Evolutionary conservation across 2,797 vertebrate species (phyloP).

Genomic region (Gobionotothen gibberifrons): DNA sequence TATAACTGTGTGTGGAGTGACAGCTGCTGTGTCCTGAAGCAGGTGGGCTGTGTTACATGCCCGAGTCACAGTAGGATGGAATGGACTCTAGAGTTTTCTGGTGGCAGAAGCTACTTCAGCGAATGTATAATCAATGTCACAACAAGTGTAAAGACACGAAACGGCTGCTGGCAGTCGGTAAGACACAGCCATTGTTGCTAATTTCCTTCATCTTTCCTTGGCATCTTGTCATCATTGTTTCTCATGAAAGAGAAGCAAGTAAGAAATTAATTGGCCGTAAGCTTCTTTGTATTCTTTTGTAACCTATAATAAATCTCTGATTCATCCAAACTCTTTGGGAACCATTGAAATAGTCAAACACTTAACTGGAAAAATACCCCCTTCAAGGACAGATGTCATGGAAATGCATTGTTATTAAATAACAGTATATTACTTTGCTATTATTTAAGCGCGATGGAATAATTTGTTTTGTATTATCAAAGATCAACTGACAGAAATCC

Average conservation of each 20-base stretch:
- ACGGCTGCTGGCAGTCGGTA: constrained; percentile 4
- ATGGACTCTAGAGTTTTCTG: constrained; percentile 10
- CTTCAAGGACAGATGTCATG: not conserved
- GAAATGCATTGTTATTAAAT: not conserved
- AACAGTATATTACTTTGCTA: not conserved
- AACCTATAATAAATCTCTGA: not conserved
- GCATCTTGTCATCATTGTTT: not conserved
- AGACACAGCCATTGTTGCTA: not conserved
- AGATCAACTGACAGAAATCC: too few species aligned
- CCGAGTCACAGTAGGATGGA: constrained; percentile 26
- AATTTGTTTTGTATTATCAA: too few species aligned
- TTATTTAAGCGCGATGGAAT: too few species aligned
- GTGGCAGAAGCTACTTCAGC: constrained; percentile 9
- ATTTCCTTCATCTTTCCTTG: not conserved
- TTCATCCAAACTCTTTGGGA: not conserved
- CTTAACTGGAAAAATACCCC: not conserved
- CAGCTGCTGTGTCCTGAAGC: constrained; percentile 67
- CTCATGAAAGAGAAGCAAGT: not conserved
- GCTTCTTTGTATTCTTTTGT: not conserved
- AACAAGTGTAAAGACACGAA: constrained; percentile 5
- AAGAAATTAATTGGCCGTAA: not conserved
- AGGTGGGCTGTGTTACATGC: constrained; percentile 46
- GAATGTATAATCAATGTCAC: constrained; percentile 9
- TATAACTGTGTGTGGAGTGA: constrained; percentile 43
- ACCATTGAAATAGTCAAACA: not conserved